Evolutionary conservation across 1,140 invertebrate genomes (phyloP), one percentile per base, ranked within the genome.

Genomic region (Callitettix versicolor): DNA sequence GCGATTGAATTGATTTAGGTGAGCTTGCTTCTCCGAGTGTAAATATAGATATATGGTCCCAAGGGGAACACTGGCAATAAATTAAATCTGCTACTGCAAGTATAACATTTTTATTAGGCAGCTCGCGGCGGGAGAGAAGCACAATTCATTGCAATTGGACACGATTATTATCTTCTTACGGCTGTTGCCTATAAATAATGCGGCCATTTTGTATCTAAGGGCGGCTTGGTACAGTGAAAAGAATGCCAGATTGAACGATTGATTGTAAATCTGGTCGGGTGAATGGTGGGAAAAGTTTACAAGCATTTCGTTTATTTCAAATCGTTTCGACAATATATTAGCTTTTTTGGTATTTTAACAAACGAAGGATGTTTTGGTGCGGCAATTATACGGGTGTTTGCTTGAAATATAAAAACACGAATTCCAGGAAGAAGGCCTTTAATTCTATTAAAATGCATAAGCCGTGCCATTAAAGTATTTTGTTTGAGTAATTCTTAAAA

Each of bases 151-250:
- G 24, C 34, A 21, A 41, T 52, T 52, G 50, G 50, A 52, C 50
- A 52, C 50, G 50, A 52, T 52, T 52, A 52, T 40, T 52, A 52
- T 52, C 50, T 52, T 34, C 50, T 52, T 52, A 52, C 50, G 50
- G 40, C 40, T 20, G 33, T 40, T 33, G 36, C 18, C 50, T 21
- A 52, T 52, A 52, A 52, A 52, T 52, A 52, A 52, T 41, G 50
- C 30, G n/a, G 50, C 50, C 50, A 52, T 52, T 52, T 52, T 52
- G 43, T 22, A 46, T 20, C 43, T 46, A 46, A 22, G 43, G 43
- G 17, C 43, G 17, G 43, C 43, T 46, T 46, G 5, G 20, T 46
- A 21, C 17, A 46, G 17, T 21, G 43, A 18, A 46, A 46, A 22
- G 43, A 46, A 46, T 46, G 43, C 14, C 6, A 20, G 17, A 20